These are phyloP conservation scores for Dipodomys stephensi DNA, from an alignment of 2,113 vertebrate genomes.

Conservation along the genomic window DNA sequence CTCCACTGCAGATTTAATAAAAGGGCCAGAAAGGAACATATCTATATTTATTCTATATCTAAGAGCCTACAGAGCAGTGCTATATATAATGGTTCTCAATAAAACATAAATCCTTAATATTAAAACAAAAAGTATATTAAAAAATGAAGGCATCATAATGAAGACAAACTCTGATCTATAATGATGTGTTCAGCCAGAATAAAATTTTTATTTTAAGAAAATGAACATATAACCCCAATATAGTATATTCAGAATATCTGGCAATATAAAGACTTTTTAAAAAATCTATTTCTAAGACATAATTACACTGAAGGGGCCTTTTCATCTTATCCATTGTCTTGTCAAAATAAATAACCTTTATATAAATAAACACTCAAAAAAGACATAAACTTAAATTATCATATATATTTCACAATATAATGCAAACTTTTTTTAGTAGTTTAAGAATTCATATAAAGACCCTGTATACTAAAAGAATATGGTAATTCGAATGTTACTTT, in stretches of 20 bases:
- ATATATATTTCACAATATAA: constrained; percentile 30
- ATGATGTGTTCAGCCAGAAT: not conserved
- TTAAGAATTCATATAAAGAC: constrained; percentile 27
- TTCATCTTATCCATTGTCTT: not conserved
- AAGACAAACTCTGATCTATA: constrained; percentile 34
- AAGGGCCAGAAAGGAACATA: constrained; percentile 10
- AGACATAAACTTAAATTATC: not conserved
- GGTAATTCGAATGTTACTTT: not conserved
- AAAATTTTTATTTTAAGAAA: not conserved
- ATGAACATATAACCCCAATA: not conserved
- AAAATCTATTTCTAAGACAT: constrained; percentile 48
- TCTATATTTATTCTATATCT: constrained; percentile 22
- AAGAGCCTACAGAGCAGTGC: constrained; percentile 13
- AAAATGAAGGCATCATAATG: constrained; percentile 51
- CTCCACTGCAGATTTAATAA: not conserved
- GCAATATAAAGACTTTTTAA: not conserved
- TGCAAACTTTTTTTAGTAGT: not conserved
- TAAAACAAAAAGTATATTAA: constrained; percentile 19
- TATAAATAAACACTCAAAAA: constrained; percentile 43
- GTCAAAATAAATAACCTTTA: constrained; percentile 29
- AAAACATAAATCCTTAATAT: not conserved
- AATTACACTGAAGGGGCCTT: constrained; percentile 34
- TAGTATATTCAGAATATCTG: not conserved
- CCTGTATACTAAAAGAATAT: constrained; percentile 22
- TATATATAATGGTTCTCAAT: constrained; percentile 28